phyloP scores from a whole-genome alignment of 1,140 invertebrate genomes.

The Conopomorpha cramerella region DNA sequence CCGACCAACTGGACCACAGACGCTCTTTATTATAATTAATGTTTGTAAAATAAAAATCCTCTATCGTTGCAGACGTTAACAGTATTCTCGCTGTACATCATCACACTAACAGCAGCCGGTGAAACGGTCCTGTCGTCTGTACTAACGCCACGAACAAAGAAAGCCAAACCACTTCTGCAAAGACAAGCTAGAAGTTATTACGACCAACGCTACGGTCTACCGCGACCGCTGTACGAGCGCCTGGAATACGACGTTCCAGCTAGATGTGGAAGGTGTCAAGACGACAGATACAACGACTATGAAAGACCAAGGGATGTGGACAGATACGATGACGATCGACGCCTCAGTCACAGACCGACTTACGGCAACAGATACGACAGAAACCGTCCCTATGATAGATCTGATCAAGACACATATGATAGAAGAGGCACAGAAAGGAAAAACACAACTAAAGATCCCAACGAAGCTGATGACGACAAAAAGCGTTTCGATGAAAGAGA shows the following conservation, averaged over 20 bases:
- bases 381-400: too few species aligned
- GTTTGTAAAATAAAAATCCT: too few species aligned
- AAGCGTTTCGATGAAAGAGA: slow-evolving; percentile 8
- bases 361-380: slow-evolving; percentile 22
- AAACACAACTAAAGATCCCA: too few species aligned
- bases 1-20: too few species aligned
- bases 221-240: slow-evolving; percentile 15
- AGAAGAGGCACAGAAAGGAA: too few species aligned
- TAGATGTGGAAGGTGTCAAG: slow-evolving; percentile 40
- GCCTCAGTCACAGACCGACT: slow-evolving; percentile 21
- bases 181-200: slow-evolving; percentile 41
- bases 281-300: slow-evolving; percentile 19
- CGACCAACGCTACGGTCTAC: slow-evolving; percentile 23
- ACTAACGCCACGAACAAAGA: slow-evolving; percentile 16
- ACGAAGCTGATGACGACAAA: too few species aligned
- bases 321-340: slow-evolving; percentile 13
- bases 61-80: not conserved
- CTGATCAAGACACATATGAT: too few species aligned
- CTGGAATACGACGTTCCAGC: slow-evolving; percentile 24
- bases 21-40: too few species aligned
- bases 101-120: slow-evolving; percentile 14
- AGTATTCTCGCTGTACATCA: not conserved
- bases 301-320: slow-evolving; percentile 21
- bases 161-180: slow-evolving; percentile 14
- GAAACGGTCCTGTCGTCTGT: slow-evolving; percentile 31